A percentile compares a stretch with the other conserved stretches of the same genome.
Evolutionary conservation across 2,888 invertebrate species (phyloP).

Genomic region (Erebia ligea): DNA sequence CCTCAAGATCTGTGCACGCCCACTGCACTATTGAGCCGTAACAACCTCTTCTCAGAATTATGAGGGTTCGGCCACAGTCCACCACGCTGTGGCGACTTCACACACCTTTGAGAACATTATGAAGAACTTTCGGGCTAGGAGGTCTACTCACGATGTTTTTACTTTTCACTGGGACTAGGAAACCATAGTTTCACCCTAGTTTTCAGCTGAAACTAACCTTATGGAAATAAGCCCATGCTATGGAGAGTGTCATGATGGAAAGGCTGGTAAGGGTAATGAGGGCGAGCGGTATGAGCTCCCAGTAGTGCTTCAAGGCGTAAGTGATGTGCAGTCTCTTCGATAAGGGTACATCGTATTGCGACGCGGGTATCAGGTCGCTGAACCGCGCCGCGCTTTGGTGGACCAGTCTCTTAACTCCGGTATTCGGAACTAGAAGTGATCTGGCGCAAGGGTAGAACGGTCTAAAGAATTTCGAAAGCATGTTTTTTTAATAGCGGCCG

Average conservation of each 20-base stretch:
- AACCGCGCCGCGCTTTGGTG: constrained; percentile 22
- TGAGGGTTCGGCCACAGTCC: no score
- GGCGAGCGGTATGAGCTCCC: constrained; percentile 69
- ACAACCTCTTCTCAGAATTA: no score
- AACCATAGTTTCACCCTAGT: no score
- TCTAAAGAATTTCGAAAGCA: constrained; percentile 59
- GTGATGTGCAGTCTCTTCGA: constrained; percentile 52
- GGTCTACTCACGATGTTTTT: no score
- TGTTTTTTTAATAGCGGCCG: constrained; percentile 15
- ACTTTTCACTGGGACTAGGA: no score
- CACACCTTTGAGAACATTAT: no score
- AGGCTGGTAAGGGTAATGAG: constrained; percentile 49
- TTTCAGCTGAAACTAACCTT: constrained; percentile 57
- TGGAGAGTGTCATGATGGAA: constrained; percentile 42
- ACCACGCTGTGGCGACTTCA: no score
- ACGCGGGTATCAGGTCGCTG: constrained; percentile 53
- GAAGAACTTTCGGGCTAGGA: no score
- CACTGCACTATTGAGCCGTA: no score
- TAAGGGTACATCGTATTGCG: constrained; percentile 63
- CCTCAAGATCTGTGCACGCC: no score
- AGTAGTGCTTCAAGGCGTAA: constrained; percentile 55
- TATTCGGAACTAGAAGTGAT: constrained; percentile 32
- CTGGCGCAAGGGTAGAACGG: constrained; percentile 23
- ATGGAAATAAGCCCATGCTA: constrained; percentile 55
- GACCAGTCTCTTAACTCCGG: constrained; percentile 32